A percentile compares a stretch with the other conserved stretches of the same genome.
Evolutionary conservation across 2,888 invertebrate species (phyloP).

Genomic region (Trichopria drosophilae): DNA sequence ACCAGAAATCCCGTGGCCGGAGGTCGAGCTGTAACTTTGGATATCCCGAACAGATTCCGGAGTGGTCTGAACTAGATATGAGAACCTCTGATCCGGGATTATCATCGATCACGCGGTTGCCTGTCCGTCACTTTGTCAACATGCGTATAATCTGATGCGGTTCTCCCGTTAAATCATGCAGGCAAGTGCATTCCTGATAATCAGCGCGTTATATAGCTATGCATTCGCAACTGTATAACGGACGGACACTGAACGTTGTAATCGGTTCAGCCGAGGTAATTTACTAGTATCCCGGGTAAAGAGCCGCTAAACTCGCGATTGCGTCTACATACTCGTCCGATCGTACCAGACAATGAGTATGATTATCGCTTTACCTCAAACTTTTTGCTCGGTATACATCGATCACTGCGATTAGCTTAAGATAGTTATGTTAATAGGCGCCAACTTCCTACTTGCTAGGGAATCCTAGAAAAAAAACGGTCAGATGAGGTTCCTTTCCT

Average conservation of each 20-base stretch:
- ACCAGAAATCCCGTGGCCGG: too few relatives aligned
- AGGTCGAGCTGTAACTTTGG: too few relatives aligned
- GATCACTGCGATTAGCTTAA: too few relatives aligned
- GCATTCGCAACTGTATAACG: slow-evolving; percentile 37
- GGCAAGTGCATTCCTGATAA: slow-evolving; percentile 48
- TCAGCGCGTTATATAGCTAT: slow-evolving; percentile 39
- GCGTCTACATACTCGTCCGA: slow-evolving; percentile 36
- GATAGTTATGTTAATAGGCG: too few relatives aligned
- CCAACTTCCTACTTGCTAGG: too few relatives aligned
- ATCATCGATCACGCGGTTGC: slow-evolving; percentile 35
- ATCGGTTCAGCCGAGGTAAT: slow-evolving; percentile 44
- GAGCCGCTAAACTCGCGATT: slow-evolving; percentile 44
- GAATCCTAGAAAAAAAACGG: too few relatives aligned
- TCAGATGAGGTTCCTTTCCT: too few relatives aligned
- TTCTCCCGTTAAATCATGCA: slow-evolving; percentile 46
- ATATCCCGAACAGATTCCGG: too few relatives aligned
- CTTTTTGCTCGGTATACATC: too few relatives aligned
- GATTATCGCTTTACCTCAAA: too few relatives aligned
- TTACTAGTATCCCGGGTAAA: slow-evolving; percentile 41
- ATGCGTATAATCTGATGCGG: slow-evolving; percentile 46
- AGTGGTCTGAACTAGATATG: slow-evolving; percentile 22
- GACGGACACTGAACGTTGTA: slow-evolving; percentile 43
- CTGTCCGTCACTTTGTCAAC: slow-evolving; percentile 53
- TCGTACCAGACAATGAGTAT: slow-evolving; percentile 18
- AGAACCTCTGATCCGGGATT: slow-evolving; percentile 36